phyloP scores from a whole-genome alignment of 2,888 invertebrate species.

The Papilio gigon region DNA sequence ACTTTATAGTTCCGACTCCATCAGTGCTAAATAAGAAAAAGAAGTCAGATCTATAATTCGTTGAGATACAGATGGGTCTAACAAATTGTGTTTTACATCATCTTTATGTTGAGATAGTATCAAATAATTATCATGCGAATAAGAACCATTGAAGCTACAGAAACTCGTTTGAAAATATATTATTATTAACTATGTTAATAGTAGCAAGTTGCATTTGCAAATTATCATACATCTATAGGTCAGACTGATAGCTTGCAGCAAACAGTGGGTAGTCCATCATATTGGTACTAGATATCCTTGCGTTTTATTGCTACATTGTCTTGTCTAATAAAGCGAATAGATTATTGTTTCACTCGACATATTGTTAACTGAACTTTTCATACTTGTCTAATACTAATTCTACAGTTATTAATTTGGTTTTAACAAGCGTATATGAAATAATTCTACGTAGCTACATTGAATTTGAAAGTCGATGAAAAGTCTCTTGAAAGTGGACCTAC shows the following conservation, averaged over 20 bases:
- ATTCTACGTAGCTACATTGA: no score
- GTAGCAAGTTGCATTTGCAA: conserved; percentile 39
- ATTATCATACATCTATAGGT: conserved; percentile 48
- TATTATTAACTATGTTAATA: not conserved
- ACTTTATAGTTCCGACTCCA: no score
- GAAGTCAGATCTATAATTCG: no score
- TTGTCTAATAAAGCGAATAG: conserved; percentile 14
- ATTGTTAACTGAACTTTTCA: conserved; percentile 13
- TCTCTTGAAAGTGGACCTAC: no score
- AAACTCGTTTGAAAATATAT: no score
- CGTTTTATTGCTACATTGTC: conserved; percentile 25
- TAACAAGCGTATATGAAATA: not conserved
- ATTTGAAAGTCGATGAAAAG: no score
- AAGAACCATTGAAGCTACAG: not conserved
- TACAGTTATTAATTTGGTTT: not conserved
- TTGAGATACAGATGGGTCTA: no score
- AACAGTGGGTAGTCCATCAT: conserved; percentile 51
- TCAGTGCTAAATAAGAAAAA: no score
- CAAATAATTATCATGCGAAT: not conserved
- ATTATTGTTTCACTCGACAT: not conserved
- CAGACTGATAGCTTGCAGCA: conserved; percentile 55
- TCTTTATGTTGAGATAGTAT: no score
- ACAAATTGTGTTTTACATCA: no score
- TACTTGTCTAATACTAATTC: not conserved
- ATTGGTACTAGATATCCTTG: conserved; percentile 19